Evolutionary conservation across 1,140 invertebrate genomes (phyloP), one percentile per base, ranked within the genome.

Genomic region (Temnothorax curvispinosus): DNA sequence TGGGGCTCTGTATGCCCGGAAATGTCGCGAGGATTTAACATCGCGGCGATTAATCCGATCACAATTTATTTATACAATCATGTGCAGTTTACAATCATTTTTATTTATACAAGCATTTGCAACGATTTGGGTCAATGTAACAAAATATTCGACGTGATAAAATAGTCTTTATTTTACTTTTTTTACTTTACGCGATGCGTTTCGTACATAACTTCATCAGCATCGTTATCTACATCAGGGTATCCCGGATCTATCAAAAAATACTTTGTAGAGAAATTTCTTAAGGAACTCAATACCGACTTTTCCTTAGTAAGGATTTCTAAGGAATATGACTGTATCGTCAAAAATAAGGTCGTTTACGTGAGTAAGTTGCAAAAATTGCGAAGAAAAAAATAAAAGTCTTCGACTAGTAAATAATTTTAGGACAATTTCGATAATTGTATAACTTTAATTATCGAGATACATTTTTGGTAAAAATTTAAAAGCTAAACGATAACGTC

Each of bases 1-100:
- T 71, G 54, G 32, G 54, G 41, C 18, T 72, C 32, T 56, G 15
- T 60, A 41, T n/a, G n/a, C n/a, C 58, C 56, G 7, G 27, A 9
- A 77, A 27, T 27, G 27, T 27, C 18, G 44, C 41, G 13, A 18
- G 35, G 13, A 52, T 27, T 38, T 21, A 52, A 71, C 64, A 18
- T 13, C 21, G 27, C 76, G 44, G 27, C 21, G 35, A 41, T 56
- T 11, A 38, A 38, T 69, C 13, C 47, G 15, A 77, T 77, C 75
- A 62, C 56, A 71, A 71, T 54, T 78, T 13, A 41, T 69, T 69
- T 69, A 54, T 71, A 71, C n/a, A 67, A 41, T 60, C 9, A 27
- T 58, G 21, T 58, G 9, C 9, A 58, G 27, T 58, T n/a, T 58
- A 58, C 56, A 58, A 60, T 64, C 2, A 64, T 35, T 64, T 64